A percentile compares a stretch with the other conserved stretches of the same genome.
These are phyloP conservation scores for Temnopleurus reevesii DNA, from an alignment of 53 echinoderm and acorn worm genomes.

Conservation along the genomic window DNA sequence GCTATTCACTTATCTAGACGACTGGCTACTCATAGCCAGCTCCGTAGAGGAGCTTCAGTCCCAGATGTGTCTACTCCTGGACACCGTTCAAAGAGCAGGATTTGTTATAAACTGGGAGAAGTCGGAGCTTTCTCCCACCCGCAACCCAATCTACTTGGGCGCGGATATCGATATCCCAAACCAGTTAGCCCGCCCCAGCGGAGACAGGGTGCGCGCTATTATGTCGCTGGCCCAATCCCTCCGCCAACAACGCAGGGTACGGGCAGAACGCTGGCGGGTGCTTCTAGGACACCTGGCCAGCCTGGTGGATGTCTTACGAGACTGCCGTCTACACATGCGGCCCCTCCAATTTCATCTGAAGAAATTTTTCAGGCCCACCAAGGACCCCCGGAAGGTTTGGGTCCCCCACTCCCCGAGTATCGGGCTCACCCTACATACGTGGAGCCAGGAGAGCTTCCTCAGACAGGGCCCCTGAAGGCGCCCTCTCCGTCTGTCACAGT, in stretches of 20 bases:
- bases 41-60: background rate
- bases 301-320: constrained; percentile 16
- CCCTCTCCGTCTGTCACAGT: background rate
- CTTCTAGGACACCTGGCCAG: constrained; percentile 47
- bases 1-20: constrained; percentile 67
- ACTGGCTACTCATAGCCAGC: constrained; percentile 59
- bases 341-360: constrained; percentile 39
- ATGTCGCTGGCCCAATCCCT: background rate
- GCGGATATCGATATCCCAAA: background rate
- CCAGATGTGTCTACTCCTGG: background rate
- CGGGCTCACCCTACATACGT: too few species aligned
- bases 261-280: background rate
- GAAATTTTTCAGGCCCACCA: background rate
- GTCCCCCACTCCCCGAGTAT: too few species aligned
- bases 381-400: background rate
- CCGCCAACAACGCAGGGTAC: background rate
- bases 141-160: background rate
- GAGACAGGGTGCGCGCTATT: background rate
- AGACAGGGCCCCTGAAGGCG: background rate
- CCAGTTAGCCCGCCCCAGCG: background rate
- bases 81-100: background rate
- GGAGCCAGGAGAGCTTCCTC: background rate
- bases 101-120: constrained; percentile 41
- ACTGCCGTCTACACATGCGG: constrained; percentile 50
- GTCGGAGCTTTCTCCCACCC: constrained; percentile 17